Evolutionary conservation across 1,140 invertebrate genomes (phyloP).

Genomic region (Cotesia vestalis): DNA sequence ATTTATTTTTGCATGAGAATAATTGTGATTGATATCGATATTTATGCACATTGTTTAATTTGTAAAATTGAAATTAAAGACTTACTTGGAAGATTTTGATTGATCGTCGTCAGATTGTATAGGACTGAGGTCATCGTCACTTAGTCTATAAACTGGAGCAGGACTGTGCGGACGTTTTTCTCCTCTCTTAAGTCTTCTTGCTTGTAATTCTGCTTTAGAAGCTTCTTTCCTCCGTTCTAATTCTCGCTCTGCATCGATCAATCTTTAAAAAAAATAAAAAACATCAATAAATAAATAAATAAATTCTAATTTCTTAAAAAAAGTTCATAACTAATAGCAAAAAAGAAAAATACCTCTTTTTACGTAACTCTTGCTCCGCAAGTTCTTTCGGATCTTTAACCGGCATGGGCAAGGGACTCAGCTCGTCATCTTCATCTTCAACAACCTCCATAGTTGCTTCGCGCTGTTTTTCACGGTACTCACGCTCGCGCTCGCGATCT

Average conservation of each 20-base stretch:
- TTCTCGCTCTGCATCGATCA: constrained; percentile 71
- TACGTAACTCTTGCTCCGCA: constrained; percentile 70
- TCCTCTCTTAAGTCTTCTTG: constrained; percentile 65
- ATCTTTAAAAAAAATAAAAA: constrained; percentile 35
- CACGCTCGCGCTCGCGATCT: constrained; percentile 58
- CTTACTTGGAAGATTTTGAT: constrained; percentile 59
- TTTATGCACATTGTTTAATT: too few species aligned
- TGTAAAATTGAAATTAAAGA: constrained; percentile 16
- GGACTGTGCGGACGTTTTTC: constrained; percentile 61
- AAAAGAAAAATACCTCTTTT: constrained; percentile 66
- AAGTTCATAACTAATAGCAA: too few species aligned
- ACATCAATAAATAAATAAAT: constrained; percentile 38
- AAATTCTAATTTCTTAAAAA: constrained; percentile 35
- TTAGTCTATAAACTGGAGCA: constrained; percentile 55
- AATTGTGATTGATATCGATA: too few species aligned
- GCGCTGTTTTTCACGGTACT: constrained; percentile 60
- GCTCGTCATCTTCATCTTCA: constrained; percentile 35
- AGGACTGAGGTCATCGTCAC: constrained; percentile 55
- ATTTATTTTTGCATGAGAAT: too few species aligned
- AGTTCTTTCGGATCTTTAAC: constrained; percentile 58
- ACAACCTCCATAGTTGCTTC: constrained; percentile 46
- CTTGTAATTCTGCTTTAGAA: constrained; percentile 69
- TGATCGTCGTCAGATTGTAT: constrained; percentile 51
- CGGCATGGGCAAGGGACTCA: constrained; percentile 44
- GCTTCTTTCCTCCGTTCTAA: constrained; percentile 79